Conservation (phyloP, 2,888 invertebrate genomes). For the Smittia sp. region DNA sequence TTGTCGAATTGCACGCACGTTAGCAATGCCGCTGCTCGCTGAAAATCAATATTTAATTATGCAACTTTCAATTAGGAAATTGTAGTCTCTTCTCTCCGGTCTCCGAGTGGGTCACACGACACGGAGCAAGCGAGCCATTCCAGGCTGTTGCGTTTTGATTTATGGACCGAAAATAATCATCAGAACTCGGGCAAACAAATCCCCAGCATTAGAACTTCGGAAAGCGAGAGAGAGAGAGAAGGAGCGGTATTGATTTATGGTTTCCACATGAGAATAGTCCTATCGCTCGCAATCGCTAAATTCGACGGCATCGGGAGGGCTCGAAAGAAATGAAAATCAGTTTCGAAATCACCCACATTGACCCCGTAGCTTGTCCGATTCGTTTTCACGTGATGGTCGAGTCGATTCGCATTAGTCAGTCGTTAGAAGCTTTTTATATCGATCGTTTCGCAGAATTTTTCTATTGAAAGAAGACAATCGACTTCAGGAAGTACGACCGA, state of each 20-base stretch:
- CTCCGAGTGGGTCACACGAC: not conserved
- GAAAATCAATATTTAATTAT: constrained; percentile 38
- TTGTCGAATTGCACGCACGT: not conserved
- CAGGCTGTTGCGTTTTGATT: constrained; percentile 31
- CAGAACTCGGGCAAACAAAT: not conserved
- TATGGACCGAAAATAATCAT: constrained; percentile 25
- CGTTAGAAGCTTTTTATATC: not conserved
- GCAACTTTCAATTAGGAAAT: constrained; percentile 36
- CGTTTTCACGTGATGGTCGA: too few species aligned
- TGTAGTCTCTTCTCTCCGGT: not conserved
- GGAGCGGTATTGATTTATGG: constrained; percentile 1
- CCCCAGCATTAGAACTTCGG: not conserved
- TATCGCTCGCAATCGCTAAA: constrained; percentile 4
- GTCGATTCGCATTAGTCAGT: not conserved
- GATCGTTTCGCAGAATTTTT: not conserved
- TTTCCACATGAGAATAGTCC: not conserved
- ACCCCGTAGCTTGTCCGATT: not conserved
- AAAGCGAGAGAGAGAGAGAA: not conserved
- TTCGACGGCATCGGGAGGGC: not conserved
- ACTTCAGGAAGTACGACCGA: not conserved
- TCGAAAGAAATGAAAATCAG: not conserved
- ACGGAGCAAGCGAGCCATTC: not conserved
- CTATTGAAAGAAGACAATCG: too few species aligned
- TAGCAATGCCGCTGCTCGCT: not conserved
- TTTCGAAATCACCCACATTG: not conserved